Evolutionary conservation across 1,140 invertebrate genomes (phyloP).

Genomic region (Drosophila sucinea): DNA sequence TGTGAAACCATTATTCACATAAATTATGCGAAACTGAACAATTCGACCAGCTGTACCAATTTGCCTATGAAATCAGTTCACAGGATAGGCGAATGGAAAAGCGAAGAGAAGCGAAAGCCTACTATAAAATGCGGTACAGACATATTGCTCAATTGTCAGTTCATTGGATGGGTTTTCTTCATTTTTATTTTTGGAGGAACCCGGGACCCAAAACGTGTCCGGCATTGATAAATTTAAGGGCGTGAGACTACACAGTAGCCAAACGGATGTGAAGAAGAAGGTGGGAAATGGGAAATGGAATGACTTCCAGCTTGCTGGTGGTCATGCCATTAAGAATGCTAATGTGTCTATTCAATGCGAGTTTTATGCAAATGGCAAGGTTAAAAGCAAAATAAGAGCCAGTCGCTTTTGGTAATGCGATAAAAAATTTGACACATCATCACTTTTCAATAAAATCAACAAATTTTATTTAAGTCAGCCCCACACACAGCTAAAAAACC

Average conservation of each 20-base stretch:
- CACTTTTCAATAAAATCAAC: constrained; percentile 82
- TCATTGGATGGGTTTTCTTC: constrained; percentile 38
- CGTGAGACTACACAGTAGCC: constrained; percentile 44
- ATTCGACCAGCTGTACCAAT: constrained; percentile 75
- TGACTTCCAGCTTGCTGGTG: constrained; percentile 54
- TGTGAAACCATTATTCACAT: not conserved
- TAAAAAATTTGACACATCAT: constrained; percentile 82
- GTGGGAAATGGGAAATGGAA: constrained; percentile 27
- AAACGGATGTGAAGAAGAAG: not conserved
- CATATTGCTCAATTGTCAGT: constrained; percentile 79
- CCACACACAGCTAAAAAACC: constrained; percentile 25
- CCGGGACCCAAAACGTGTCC: constrained; percentile 62
- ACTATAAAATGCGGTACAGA: constrained; percentile 44
- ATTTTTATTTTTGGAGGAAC: constrained; percentile 36
- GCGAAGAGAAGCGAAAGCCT: constrained; percentile 9
- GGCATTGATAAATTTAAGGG: constrained; percentile 72
- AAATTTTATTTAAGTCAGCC: constrained; percentile 80
- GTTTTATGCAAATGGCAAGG: constrained; percentile 80
- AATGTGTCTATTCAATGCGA: constrained; percentile 80
- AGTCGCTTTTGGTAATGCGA: constrained; percentile 69
- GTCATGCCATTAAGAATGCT: constrained; percentile 76
- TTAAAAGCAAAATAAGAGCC: constrained; percentile 78
- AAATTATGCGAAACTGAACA: constrained; percentile 31
- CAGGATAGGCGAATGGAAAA: constrained; percentile 4
- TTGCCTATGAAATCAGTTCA: constrained; percentile 60